Evolutionary conservation across 2,888 invertebrate genomes (phyloP).

Genomic region (Conops quadrifasciatus): DNA sequence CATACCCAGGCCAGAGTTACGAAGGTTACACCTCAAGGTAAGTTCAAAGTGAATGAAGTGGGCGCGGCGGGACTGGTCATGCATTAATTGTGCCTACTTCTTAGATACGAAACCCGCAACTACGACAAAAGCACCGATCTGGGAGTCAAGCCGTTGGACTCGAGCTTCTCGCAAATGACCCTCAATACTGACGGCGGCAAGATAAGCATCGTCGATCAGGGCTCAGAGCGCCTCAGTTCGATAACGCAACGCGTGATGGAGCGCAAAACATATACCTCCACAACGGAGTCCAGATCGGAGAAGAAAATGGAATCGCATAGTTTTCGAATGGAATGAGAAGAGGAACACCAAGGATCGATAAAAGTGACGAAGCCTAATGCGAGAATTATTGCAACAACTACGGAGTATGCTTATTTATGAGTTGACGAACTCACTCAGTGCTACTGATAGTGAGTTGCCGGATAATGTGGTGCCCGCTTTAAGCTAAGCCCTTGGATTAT

Average conservation of each 20-base stretch:
- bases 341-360: not conserved
- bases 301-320: slow-evolving; percentile 64
- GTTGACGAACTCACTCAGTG: not conserved
- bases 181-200: slow-evolving; percentile 62
- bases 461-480: too few relatives aligned
- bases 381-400: not conserved
- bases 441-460: not conserved
- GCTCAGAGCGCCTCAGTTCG: slow-evolving; percentile 62
- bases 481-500: not conserved
- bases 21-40: slow-evolving; percentile 75
- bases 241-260: slow-evolving; percentile 65
- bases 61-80: not conserved
- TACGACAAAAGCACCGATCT: slow-evolving; percentile 58
- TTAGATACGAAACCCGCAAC: slow-evolving; percentile 65
- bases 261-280: slow-evolving; percentile 63
- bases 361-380: not conserved
- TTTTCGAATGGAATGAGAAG: slow-evolving; percentile 62
- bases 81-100: not conserved
- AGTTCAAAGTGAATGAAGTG: slow-evolving; percentile 49
- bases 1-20: slow-evolving; percentile 67
- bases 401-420: not conserved
- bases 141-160: slow-evolving; percentile 57
- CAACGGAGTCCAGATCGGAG: slow-evolving; percentile 63
- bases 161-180: slow-evolving; percentile 62
- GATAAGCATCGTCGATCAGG: slow-evolving; percentile 61